Evolutionary conservation across 2,113 vertebrate genomes (phyloP).

Genomic region (Pheucticus melanocephalus): DNA sequence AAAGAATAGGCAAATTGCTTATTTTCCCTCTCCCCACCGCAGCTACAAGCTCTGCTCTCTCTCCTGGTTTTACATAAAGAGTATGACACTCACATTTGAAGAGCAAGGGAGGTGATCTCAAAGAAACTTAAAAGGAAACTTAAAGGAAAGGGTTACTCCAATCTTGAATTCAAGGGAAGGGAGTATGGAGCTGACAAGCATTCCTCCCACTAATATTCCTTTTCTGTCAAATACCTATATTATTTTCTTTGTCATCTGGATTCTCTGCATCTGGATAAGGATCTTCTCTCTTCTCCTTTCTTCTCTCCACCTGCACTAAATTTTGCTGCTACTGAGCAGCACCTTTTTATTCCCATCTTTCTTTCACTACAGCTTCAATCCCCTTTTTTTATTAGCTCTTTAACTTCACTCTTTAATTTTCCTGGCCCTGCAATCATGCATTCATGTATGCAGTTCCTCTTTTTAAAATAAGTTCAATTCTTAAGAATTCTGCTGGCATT

Average conservation of each 20-base stretch:
- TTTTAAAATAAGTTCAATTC: background rate
- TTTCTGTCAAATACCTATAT: slow-evolving; percentile 50
- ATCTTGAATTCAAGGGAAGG: background rate
- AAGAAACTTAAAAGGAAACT: background rate
- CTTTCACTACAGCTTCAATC: background rate
- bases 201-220: slow-evolving; percentile 47
- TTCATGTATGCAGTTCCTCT: background rate
- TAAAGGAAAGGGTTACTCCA: slow-evolving; percentile 30
- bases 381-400: background rate
- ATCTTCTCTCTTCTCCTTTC: slow-evolving; percentile 19
- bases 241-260: slow-evolving; percentile 56
- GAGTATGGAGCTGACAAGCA: slow-evolving; percentile 22
- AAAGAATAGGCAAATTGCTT: background rate
- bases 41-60: background rate
- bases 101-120: background rate
- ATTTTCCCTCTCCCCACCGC: background rate
- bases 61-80: background rate
- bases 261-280: slow-evolving; percentile 22
- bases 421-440: background rate
- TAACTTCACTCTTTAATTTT: background rate
- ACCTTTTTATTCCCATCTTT: background rate
- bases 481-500: background rate
- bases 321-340: background rate
- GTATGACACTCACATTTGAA: background rate
- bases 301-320: background rate